Base-by-base conservation (phyloP, 2,888 invertebrate genomes). In the Autographa gamma region DNA sequence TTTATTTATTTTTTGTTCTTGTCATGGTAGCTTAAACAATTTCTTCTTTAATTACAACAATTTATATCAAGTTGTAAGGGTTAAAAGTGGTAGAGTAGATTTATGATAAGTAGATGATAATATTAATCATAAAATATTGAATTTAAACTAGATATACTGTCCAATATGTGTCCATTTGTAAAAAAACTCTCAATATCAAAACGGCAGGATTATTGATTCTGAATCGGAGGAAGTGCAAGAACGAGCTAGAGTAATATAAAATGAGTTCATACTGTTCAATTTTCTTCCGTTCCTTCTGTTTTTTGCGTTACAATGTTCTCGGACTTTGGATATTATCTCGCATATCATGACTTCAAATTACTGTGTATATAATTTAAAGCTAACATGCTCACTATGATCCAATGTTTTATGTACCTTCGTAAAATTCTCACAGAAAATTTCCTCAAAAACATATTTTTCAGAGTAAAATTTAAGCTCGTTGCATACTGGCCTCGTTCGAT, bases 401-500 rank as follows among this genome's bases (percentile, higher is more conserved):
- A n/a, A 31, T 58, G 14, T 14, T 14, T 43, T 43, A 14, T 8
- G 5, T 2, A 48, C 8, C n/a, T 48, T 16, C 14, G 16, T 43
- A 63, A 60, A 74, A 59, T 34, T 25, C 32, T 68, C 25, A 48
- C 13, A 56, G 63, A 60, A 69, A 78, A 69, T 69, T 56, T 61
- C 54, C 62, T 52, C 61, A 64, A 77, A 78, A 77, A 77, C 75
- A 79, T 78, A 76, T 76, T 78, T 76, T 76, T 62, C 66, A 41
- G 60, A 13, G 54, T 62, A 48, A 11, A 67, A 65, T 70, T 79
- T 65, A 66, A 61, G 61, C 54, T 56, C 34, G 60, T 25, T 71
- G 25, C 54, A 60, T 19, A 25, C 18, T 32, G 14, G 11, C 25
- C 25, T 66, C 64, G 48, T 18, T 58, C 19, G 41, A 56, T 60